Evolutionary conservation across 2,888 invertebrate genomes (phyloP).

Genomic region (Leptura quadrifasciata): DNA sequence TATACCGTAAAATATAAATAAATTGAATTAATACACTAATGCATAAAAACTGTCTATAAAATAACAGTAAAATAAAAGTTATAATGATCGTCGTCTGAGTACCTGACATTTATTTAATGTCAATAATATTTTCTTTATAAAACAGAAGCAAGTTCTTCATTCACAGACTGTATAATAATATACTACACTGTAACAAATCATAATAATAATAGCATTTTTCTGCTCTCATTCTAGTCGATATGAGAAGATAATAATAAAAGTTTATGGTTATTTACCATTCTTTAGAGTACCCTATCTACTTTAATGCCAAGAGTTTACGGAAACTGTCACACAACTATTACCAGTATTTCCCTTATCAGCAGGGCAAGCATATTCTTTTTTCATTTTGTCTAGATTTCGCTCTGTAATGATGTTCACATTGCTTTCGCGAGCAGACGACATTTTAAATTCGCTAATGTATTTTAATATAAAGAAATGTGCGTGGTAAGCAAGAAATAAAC

Average conservation of each 20-base stretch:
- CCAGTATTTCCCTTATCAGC: slow-evolving; percentile 9
- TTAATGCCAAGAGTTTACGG: background rate
- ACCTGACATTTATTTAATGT: too few species aligned
- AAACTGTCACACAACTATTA: slow-evolving; percentile 12
- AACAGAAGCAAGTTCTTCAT: too few species aligned
- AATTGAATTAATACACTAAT: too few species aligned
- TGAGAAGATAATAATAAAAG: background rate
- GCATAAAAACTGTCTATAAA: too few species aligned
- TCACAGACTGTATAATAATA: too few species aligned
- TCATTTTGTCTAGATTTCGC: slow-evolving; percentile 33
- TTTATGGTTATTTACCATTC: slow-evolving; percentile 9
- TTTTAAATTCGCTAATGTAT: slow-evolving; percentile 52
- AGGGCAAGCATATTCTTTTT: slow-evolving; percentile 19
- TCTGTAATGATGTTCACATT: slow-evolving; percentile 42
- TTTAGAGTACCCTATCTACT: background rate
- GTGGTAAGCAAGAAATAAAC: slow-evolving; percentile 62
- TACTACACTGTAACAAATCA: too few species aligned
- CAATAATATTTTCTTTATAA: too few species aligned
- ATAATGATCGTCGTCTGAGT: too few species aligned
- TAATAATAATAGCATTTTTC: background rate
- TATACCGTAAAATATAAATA: too few species aligned
- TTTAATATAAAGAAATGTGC: slow-evolving; percentile 60
- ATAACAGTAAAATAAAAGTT: too few species aligned
- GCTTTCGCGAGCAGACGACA: slow-evolving; percentile 39
- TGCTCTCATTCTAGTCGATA: background rate